Evolutionary conservation across 1,140 invertebrate genomes (phyloP).

Genomic region (Plectus sambesii): DNA sequence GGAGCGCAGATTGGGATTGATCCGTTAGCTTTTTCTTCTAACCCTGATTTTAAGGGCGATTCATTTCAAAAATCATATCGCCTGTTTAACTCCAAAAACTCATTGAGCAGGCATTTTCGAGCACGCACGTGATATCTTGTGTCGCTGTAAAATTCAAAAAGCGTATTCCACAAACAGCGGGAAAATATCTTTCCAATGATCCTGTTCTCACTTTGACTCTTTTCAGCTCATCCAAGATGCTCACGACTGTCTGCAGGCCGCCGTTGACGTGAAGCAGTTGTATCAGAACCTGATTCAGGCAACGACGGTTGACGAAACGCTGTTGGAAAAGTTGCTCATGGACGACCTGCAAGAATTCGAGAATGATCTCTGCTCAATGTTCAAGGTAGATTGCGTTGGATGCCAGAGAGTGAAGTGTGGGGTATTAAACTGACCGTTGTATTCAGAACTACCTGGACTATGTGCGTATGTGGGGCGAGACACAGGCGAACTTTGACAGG

Average conservation of each 20-base stretch:
- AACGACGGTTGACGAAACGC: conserved; percentile 52
- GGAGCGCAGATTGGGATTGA: too few relatives aligned
- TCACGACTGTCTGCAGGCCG: conserved; percentile 67
- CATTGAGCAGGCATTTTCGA: too few relatives aligned
- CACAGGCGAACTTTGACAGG: conserved; percentile 51
- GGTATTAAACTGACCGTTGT: conserved; percentile 1
- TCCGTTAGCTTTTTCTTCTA: too few relatives aligned
- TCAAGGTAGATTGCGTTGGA: conserved; percentile 36
- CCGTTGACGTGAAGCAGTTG: conserved; percentile 62
- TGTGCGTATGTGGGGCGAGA: conserved; percentile 60
- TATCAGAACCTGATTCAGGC: conserved; percentile 58
- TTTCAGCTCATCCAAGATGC: conserved; percentile 74
- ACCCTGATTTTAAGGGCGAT: too few relatives aligned
- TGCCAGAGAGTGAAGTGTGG: not conserved
- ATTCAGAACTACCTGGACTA: conserved; percentile 61
- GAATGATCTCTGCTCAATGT: conserved; percentile 60
- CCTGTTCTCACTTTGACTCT: too few relatives aligned
- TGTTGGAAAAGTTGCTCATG: conserved; percentile 46
- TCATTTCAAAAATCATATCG: too few relatives aligned
- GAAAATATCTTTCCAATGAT: not conserved
- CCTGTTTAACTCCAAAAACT: too few relatives aligned
- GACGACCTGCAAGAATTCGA: conserved; percentile 62
- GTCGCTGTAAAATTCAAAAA: too few relatives aligned
- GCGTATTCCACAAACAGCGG: not conserved
- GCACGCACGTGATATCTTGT: too few relatives aligned